Base-by-base conservation (phyloP, 2,113 vertebrate genomes). In the Leucopsar rothschildi region DNA sequence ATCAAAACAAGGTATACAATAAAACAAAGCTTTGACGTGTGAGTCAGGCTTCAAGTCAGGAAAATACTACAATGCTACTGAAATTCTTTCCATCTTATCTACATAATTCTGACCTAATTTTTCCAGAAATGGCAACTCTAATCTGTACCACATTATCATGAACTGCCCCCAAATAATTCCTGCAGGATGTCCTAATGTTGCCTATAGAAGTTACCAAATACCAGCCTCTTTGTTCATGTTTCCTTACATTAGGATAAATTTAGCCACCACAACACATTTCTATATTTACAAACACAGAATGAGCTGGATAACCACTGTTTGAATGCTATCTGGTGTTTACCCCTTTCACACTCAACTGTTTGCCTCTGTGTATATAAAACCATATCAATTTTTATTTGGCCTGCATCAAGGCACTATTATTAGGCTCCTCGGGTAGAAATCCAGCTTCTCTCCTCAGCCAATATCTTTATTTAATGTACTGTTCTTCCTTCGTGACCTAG, bases 71-170 rank as follows among this genome's bases (percentile, higher is more conserved):
- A 92, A 96, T 91, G 75, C 91, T 85, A 57, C 71, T 93, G 95
- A 92, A 95, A 95, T 97, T 95, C 93, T 71, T 95, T 97, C 91
- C 85, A 81, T 59, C 92, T 95, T 96, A 96, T 95, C 94, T 96
- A 79, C 95, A 94, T 64, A 83, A 71, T 96, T 94, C 87, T 95
- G 93, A 95, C 45, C 85, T 95, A 88, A 77, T 96, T 96, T 94
- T 95, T 96, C 92, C 88, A 96, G 71, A 95, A 94, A 97, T 70
- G 93, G 92, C 63, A 87, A 75, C 82, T 73, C 84, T 94, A 96
- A 96, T 96, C 84, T 93, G 63, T 72, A 85, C 50, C 66, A 56
- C 7, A 24, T 91, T 96, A 91, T 95, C 86, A 28, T 72, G 66
- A 93, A 42, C 90, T 75, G 57, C 66, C 81, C 68, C 44, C 49